A percentile compares a stretch with the other conserved stretches of the same genome.
These are phyloP conservation scores for Ceyx melanurus DNA, from an alignment of 2,113 vertebrate genomes.

Conservation along the genomic window DNA sequence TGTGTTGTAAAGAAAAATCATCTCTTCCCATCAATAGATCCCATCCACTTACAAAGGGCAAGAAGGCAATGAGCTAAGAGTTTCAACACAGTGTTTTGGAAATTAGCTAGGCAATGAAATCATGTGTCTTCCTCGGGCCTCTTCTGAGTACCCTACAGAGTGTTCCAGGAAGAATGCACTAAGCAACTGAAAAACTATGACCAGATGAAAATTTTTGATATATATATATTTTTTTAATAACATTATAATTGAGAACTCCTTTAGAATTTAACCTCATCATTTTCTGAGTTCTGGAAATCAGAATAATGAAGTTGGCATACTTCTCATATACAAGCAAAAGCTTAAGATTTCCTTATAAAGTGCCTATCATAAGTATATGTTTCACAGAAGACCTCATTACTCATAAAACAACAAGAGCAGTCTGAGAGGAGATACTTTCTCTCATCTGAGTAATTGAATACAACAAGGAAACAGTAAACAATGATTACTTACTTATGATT, in stretches of 20 bases:
- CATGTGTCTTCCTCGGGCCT: background rate
- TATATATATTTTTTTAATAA: background rate
- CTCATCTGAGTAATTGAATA: background rate
- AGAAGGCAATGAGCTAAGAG: background rate
- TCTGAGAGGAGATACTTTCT: background rate
- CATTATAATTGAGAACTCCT: background rate
- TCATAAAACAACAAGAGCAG: background rate
- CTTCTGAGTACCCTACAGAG: background rate
- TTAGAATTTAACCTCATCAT: background rate
- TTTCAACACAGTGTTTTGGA: constrained; percentile 5
- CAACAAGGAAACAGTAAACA: background rate
- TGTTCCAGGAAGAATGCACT: background rate
- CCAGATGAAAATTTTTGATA: background rate
- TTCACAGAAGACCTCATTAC: background rate
- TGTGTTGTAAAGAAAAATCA: constrained; percentile 23
- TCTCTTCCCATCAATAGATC: constrained; percentile 41
- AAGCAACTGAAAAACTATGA: background rate
- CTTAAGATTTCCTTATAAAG: background rate
- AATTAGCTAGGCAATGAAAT: background rate
- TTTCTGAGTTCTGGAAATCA: background rate
- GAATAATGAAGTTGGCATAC: background rate
- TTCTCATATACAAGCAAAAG: background rate
- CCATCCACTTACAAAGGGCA: constrained; percentile 18
- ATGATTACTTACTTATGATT: background rate
- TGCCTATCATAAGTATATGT: background rate